Evolutionary conservation across 1,140 invertebrate genomes (phyloP).

Genomic region (Macrobrachium nipponense): DNA sequence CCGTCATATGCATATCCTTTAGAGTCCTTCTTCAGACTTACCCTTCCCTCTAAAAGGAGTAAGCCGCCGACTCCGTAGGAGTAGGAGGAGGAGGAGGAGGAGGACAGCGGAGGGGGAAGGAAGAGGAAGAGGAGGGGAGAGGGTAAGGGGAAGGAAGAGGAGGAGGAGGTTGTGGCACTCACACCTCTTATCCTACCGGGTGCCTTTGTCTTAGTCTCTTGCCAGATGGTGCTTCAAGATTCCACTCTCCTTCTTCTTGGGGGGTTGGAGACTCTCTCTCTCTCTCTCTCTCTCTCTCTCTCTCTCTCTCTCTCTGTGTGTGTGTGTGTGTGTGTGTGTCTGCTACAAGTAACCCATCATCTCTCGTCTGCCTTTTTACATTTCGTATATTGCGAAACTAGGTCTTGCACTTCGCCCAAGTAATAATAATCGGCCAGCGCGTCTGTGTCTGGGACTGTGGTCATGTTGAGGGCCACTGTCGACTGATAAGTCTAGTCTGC

Average conservation of each 20-base stretch:
- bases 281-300: conserved; percentile 29
- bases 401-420: too few relatives aligned
- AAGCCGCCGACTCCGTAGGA: too few relatives aligned
- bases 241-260: neutral
- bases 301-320: conserved; percentile 33
- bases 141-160: neutral
- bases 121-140: neutral
- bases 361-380: neutral
- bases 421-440: too few relatives aligned
- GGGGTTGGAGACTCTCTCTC: neutral
- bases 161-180: neutral
- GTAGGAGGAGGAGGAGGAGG: neutral
- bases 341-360: neutral
- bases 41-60: too few relatives aligned
- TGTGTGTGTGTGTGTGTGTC: conserved; percentile 22
- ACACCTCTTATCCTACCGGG: neutral
- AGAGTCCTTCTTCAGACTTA: too few relatives aligned
- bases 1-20: too few relatives aligned
- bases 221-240: conserved; percentile 39
- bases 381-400: too few relatives aligned
- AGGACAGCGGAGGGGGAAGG: conserved; percentile 9
- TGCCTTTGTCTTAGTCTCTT: conserved; percentile 42
- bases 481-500: too few relatives aligned
- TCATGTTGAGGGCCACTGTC: too few relatives aligned
- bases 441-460: too few relatives aligned